Percentiles rank a stretch among this genome's conserved stretches.
Evolutionary conservation across 2,888 invertebrate genomes (phyloP).

Genomic region (Ariolimax columbianus): DNA sequence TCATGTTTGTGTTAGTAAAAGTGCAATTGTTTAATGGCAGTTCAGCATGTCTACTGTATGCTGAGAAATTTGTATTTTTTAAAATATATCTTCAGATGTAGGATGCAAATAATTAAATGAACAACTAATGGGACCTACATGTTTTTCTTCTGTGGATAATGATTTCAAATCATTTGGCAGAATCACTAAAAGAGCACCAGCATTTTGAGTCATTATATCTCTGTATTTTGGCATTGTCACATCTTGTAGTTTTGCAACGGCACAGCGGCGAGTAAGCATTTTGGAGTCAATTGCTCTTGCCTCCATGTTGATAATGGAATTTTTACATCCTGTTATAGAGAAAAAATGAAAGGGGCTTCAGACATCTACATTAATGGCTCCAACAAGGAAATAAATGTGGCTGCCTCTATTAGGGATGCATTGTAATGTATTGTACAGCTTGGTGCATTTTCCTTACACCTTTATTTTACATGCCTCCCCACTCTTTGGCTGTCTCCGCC

Average conservation of each 20-base stretch:
- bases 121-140: conserved; percentile 61
- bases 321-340: conserved; percentile 86
- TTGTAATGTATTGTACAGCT: too few species aligned
- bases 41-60: too few species aligned
- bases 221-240: conserved; percentile 85
- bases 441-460: too few species aligned
- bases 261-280: conserved; percentile 93
- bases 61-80: too few species aligned
- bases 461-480: too few species aligned
- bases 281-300: conserved; percentile 90
- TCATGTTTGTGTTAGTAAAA: too few species aligned
- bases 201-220: conserved; percentile 80
- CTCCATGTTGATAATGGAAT: conserved; percentile 91
- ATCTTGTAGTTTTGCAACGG: conserved; percentile 89
- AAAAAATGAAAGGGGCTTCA: too few species aligned
- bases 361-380: too few species aligned
- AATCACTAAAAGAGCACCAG: conserved; percentile 91
- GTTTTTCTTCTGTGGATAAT: conserved; percentile 82
- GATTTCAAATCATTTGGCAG: conserved; percentile 86
- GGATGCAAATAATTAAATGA: neutral
- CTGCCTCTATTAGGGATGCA: too few species aligned
- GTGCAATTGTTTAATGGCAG: too few species aligned
- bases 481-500: too few species aligned
- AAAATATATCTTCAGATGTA: neutral
- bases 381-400: too few species aligned